These are phyloP conservation scores for Echeneis naucrates DNA, from an alignment of 2,797 vertebrate genomes.

Conservation along the genomic window DNA sequence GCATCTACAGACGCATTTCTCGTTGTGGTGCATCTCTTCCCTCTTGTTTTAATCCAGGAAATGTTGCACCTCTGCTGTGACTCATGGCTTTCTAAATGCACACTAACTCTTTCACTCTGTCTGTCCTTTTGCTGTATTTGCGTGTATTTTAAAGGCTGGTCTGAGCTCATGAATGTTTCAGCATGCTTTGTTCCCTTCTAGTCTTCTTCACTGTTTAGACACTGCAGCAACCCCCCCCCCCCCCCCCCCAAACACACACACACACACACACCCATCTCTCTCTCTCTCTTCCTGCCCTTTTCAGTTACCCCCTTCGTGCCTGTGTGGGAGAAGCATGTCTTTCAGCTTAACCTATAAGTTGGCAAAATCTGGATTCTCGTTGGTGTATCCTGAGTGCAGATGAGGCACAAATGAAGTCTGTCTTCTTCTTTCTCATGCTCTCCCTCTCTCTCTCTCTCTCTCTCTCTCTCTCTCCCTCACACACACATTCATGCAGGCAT, in stretches of 20 bases:
- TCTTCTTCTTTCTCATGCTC: neutral
- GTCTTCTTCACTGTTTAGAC: slow-evolving; percentile 76
- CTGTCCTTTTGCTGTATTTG: slow-evolving; percentile 32
- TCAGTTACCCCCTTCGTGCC: slow-evolving; percentile 46
- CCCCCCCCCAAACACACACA: slow-evolving; percentile 57
- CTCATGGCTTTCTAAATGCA: slow-evolving; percentile 32
- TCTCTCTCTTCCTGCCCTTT: slow-evolving; percentile 30
- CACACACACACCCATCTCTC: slow-evolving; percentile 45
- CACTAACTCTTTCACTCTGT: slow-evolving; percentile 18
- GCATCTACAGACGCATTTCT: slow-evolving; percentile 20
- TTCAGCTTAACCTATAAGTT: slow-evolving; percentile 49
- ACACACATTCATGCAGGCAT: slow-evolving; percentile 40
- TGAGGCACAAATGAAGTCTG: slow-evolving; percentile 29
- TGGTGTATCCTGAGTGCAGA: slow-evolving; percentile 30
- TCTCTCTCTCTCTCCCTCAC: neutral
- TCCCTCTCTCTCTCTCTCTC: slow-evolving; percentile 3
- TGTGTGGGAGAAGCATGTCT: slow-evolving; percentile 48
- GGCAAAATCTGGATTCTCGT: slow-evolving; percentile 35
- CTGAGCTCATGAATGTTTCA: slow-evolving; percentile 74
- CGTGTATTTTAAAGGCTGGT: slow-evolving; percentile 60
- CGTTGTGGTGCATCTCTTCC: neutral
- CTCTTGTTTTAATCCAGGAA: neutral
- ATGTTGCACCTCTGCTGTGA: slow-evolving; percentile 5
- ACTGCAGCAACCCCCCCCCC: slow-evolving; percentile 77
- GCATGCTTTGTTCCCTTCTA: slow-evolving; percentile 66